Conservation (phyloP, 2,888 invertebrate genomes). For the Carpatolechia fugitivella region DNA sequence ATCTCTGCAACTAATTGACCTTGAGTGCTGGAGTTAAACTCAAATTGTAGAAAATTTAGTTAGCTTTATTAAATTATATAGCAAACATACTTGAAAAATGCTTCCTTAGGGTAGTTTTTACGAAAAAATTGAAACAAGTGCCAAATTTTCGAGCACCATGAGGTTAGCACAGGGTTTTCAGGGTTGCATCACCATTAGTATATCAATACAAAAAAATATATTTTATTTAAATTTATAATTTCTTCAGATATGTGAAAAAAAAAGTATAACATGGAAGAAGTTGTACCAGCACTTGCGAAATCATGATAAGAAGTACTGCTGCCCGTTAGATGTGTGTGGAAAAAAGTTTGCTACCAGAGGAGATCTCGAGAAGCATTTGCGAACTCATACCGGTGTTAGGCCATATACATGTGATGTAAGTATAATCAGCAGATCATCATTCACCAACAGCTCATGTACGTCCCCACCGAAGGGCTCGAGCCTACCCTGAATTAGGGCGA, state of each 20-base stretch:
- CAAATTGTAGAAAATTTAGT: no score
- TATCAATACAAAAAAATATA: background rate
- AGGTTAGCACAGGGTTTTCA: no score
- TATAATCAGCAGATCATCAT: no score
- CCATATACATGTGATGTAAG: constrained; percentile 48
- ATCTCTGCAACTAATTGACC: no score
- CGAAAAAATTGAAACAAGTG: no score
- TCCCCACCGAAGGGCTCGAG: no score
- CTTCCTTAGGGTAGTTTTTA: no score
- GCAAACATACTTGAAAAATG: no score
- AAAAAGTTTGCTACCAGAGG: constrained; percentile 61
- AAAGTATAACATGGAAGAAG: constrained; percentile 48
- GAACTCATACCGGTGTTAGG: constrained; percentile 64
- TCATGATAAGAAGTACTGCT: constrained; percentile 49
- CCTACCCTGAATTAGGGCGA: no score
- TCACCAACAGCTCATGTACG: no score
- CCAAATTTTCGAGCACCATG: no score
- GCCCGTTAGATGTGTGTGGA: constrained; percentile 46
- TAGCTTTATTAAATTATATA: no score
- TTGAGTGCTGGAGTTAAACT: background rate
- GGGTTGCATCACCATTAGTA: constrained; percentile 16
- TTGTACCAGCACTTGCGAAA: constrained; percentile 52
- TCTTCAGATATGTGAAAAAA: constrained; percentile 54
- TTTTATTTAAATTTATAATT: background rate
- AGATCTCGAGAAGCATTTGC: constrained; percentile 58